Evolutionary conservation across 2,797 vertebrate species (phyloP).

Genomic region (Notolabrus celidotus): DNA sequence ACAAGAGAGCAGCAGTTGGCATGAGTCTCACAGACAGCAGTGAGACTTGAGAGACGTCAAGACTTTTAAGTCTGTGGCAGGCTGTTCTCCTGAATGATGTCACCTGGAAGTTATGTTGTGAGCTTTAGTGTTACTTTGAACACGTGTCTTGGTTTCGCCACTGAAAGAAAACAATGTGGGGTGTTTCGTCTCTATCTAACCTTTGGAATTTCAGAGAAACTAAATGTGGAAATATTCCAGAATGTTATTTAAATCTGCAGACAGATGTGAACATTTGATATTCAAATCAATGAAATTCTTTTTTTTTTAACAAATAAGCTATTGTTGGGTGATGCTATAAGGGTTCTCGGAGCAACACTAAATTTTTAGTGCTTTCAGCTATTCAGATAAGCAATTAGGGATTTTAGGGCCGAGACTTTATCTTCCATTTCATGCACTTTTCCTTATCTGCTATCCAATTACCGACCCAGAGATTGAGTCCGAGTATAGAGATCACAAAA

Average conservation of each 20-base stretch:
- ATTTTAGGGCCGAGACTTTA: too few relatives aligned
- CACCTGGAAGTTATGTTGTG: neutral
- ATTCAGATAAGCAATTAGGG: too few relatives aligned
- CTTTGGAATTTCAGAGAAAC: neutral
- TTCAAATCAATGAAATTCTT: neutral
- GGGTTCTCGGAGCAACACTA: too few relatives aligned
- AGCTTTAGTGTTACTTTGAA: neutral
- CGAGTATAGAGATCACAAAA: neutral
- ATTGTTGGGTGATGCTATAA: too few relatives aligned
- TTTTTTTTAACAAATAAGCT: neutral
- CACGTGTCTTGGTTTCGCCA: neutral
- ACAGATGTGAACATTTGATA: neutral
- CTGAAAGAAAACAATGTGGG: neutral
- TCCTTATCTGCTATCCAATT: neutral
- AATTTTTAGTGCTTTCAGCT: too few relatives aligned
- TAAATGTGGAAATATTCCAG: neutral
- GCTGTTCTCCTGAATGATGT: constrained; percentile 16
- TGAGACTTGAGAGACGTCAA: neutral
- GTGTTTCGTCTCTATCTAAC: neutral
- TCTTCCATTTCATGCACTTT: too few relatives aligned
- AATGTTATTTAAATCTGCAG: neutral
- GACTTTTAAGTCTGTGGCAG: constrained; percentile 14
- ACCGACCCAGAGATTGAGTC: neutral
- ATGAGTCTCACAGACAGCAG: constrained; percentile 1
- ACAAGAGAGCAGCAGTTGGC: constrained; percentile 11